These are phyloP conservation scores for Platycheirus albimanus DNA, from an alignment of 2,888 invertebrate species.

Conservation along the genomic window DNA sequence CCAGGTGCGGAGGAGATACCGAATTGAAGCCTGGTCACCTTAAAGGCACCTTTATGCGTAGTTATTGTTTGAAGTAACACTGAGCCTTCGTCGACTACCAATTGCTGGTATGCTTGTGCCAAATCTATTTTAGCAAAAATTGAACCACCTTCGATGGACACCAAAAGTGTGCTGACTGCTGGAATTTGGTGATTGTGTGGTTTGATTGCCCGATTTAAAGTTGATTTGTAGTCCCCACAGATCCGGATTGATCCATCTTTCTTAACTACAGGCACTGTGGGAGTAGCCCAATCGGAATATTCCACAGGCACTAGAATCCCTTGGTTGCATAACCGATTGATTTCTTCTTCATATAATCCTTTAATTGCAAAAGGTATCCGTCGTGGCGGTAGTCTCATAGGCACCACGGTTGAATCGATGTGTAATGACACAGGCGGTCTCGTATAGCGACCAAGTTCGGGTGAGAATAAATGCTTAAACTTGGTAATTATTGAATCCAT, in stretches of 20 bases:
- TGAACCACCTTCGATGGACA: slow-evolving; percentile 75
- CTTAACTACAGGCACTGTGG: slow-evolving; percentile 59
- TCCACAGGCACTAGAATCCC: slow-evolving; percentile 73
- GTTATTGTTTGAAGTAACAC: slow-evolving; percentile 78
- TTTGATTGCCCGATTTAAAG: slow-evolving; percentile 74
- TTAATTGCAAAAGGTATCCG: slow-evolving; percentile 66
- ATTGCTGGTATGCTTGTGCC: slow-evolving; percentile 79
- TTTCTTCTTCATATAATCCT: slow-evolving; percentile 64
- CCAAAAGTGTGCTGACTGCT: slow-evolving; percentile 50
- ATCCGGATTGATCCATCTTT: slow-evolving; percentile 73
- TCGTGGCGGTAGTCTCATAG: slow-evolving; percentile 25
- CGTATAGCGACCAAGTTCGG: slow-evolving; percentile 41
- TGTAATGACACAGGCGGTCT: slow-evolving; percentile 47
- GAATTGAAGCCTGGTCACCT: slow-evolving; percentile 75
- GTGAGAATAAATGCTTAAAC: slow-evolving; percentile 43
- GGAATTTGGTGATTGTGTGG: slow-evolving; percentile 75
- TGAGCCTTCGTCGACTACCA: slow-evolving; percentile 76
- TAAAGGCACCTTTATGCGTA: slow-evolving; percentile 78
- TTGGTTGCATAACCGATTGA: slow-evolving; percentile 71
- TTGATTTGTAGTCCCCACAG: too few relatives aligned
- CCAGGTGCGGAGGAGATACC: slow-evolving; percentile 69
- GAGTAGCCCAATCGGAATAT: slow-evolving; percentile 47
- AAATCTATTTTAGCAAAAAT: slow-evolving; percentile 80
- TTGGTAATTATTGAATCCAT: slow-evolving; percentile 34
- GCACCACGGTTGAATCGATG: slow-evolving; percentile 3